phyloP scores from a whole-genome alignment of 1,140 invertebrate species.

The Atta texana region DNA sequence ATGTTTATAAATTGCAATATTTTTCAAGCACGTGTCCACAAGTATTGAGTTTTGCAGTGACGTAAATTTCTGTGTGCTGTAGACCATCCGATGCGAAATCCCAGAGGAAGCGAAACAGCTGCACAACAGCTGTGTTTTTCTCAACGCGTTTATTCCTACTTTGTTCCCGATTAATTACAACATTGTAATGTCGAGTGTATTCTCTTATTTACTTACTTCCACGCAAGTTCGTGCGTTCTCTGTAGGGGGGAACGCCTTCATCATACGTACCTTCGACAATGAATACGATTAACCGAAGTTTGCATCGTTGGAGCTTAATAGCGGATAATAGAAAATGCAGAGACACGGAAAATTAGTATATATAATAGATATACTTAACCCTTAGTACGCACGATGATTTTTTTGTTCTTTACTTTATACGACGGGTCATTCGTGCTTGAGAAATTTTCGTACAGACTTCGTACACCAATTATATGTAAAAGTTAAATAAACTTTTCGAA shows the following conservation, averaged over 20 bases:
- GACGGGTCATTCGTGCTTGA: too few species aligned
- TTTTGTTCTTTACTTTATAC: too few species aligned
- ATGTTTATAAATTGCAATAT: slow-evolving; percentile 11
- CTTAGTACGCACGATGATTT: too few species aligned
- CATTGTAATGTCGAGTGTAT: slow-evolving; percentile 26
- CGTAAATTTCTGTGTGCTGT: slow-evolving; percentile 16
- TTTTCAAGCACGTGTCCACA: background rate
- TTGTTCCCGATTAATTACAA: slow-evolving; percentile 48
- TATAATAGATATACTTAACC: background rate
- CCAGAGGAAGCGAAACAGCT: slow-evolving; percentile 52
- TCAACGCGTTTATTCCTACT: slow-evolving; percentile 34
- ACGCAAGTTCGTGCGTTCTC: background rate
- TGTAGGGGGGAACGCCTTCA: background rate
- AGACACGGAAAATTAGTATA: background rate
- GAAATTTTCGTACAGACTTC: too few species aligned
- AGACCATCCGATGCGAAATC: slow-evolving; percentile 14
- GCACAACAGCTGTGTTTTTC: slow-evolving; percentile 60
- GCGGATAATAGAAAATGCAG: background rate
- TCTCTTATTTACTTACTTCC: slow-evolving; percentile 4
- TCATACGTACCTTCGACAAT: background rate
- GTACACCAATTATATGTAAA: too few species aligned
- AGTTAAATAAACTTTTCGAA: too few species aligned
- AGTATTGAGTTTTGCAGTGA: background rate
- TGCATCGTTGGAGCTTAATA: background rate
- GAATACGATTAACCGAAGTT: background rate